Evolutionary conservation across 2,797 vertebrate genomes (phyloP).

Genomic region (Apogon talboti): DNA sequence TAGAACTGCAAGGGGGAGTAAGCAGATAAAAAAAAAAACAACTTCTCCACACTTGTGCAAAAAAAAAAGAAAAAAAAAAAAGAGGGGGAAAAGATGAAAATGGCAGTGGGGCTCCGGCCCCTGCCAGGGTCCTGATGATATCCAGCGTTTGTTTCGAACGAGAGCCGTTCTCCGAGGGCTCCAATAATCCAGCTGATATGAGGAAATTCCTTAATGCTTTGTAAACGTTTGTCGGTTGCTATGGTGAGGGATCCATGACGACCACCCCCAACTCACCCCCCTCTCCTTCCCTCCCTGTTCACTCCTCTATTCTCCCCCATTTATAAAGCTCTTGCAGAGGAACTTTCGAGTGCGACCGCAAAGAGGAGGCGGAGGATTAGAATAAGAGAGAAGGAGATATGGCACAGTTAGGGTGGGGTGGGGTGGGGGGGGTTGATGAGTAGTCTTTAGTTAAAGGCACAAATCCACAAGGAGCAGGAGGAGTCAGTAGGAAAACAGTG

Average conservation of each 20-base stretch:
- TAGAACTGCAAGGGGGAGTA: conserved; percentile 74
- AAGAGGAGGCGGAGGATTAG: conserved; percentile 64
- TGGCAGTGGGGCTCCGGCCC: conserved; percentile 63
- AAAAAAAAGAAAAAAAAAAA: conserved; percentile 3
- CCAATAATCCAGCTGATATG: conserved; percentile 91
- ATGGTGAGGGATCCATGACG: conserved; percentile 86
- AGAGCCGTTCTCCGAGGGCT: conserved; percentile 81
- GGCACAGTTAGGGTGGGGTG: conserved; percentile 37
- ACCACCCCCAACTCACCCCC: conserved; percentile 81
- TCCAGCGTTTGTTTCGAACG: conserved; percentile 80
- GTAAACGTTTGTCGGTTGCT: conserved; percentile 89
- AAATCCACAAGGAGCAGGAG: conserved; percentile 46
- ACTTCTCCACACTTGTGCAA: conserved; percentile 57
- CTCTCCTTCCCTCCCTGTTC: conserved; percentile 39
- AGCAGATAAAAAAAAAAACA: conserved; percentile 40
- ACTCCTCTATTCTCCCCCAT: conserved; percentile 47
- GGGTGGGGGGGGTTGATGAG: conserved; percentile 50
- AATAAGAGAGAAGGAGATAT: conserved; percentile 53
- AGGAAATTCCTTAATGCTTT: conserved; percentile 91
- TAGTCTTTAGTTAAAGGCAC: conserved; percentile 40
- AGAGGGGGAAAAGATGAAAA: conserved; percentile 57
- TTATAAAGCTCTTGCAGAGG: conserved; percentile 81
- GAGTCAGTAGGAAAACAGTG: conserved; percentile 37
- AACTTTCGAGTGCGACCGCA: conserved; percentile 77
- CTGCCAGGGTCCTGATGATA: conserved; percentile 76